Evolutionary conservation across 2,113 vertebrate species (phyloP).

Genomic region (Chiloscyllium plagiosum): DNA sequence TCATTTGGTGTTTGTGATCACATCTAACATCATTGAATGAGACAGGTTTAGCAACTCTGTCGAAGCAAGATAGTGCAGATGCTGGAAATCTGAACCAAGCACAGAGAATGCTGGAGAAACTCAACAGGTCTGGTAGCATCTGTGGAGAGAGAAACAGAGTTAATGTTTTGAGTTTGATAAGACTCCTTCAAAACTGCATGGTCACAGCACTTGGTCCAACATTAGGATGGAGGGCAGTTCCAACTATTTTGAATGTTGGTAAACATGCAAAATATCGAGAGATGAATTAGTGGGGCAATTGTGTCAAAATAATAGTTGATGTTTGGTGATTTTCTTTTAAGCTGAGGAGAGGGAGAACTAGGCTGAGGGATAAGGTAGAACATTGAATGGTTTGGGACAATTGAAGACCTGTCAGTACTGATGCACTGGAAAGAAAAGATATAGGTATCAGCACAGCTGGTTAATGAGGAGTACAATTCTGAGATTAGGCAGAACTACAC

Average conservation of each 20-base stretch:
- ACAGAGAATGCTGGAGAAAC: too few species aligned
- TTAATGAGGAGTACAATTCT: neutral
- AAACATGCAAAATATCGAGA: neutral
- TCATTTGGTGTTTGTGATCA: neutral
- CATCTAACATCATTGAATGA: neutral
- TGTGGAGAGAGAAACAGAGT: too few species aligned
- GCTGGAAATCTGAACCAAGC: too few species aligned
- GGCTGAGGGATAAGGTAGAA: neutral
- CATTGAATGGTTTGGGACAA: neutral
- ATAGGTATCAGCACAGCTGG: neutral
- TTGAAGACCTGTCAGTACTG: neutral
- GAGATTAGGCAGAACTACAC: neutral
- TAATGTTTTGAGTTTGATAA: too few species aligned
- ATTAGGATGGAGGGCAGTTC: neutral
- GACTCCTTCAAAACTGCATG: too few species aligned
- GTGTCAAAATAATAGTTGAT: neutral
- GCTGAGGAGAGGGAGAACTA: neutral
- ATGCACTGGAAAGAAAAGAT: neutral
- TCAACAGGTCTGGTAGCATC: too few species aligned
- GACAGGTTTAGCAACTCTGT: neutral
- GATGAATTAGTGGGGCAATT: neutral
- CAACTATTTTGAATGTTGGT: neutral
- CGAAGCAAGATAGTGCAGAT: too few species aligned
- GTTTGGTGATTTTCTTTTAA: neutral
- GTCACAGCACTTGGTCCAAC: neutral